These are phyloP conservation scores for Bufo bufo DNA, from an alignment of 2,113 vertebrate species.

Conservation along the genomic window DNA sequence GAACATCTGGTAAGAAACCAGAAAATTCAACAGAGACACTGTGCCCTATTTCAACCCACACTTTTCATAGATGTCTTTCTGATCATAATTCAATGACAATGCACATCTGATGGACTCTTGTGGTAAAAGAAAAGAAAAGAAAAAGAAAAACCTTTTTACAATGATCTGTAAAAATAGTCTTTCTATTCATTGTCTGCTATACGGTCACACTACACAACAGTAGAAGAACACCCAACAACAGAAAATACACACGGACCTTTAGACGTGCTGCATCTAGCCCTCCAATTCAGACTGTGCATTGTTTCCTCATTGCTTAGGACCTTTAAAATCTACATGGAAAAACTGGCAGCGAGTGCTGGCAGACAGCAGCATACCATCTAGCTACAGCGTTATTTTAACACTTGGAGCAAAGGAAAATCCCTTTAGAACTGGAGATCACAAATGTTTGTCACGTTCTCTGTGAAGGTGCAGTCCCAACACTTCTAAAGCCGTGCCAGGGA, in stretches of 20 bases:
- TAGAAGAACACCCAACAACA: background rate
- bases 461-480: background rate
- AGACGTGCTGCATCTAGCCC: background rate
- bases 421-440: conserved; percentile 18
- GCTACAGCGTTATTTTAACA: background rate
- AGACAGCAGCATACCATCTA: background rate
- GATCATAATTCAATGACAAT: background rate
- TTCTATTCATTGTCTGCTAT: too few relatives aligned
- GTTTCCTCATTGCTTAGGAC: background rate
- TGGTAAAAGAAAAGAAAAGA: too few relatives aligned
- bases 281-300: background rate
- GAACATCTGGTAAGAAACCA: too few relatives aligned
- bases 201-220: background rate
- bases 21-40: background rate
- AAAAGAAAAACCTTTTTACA: too few relatives aligned
- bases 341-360: background rate
- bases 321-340: background rate
- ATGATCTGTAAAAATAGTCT: too few relatives aligned
- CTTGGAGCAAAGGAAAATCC: conserved; percentile 13
- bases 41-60: background rate
- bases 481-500: background rate
- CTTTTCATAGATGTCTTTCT: background rate
- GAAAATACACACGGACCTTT: background rate
- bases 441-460: background rate
- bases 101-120: background rate